Percentiles rank a stretch among this genome's conserved stretches.
These are phyloP conservation scores for Guaruba guarouba DNA, from an alignment of 2,113 vertebrate species.

Conservation along the genomic window DNA sequence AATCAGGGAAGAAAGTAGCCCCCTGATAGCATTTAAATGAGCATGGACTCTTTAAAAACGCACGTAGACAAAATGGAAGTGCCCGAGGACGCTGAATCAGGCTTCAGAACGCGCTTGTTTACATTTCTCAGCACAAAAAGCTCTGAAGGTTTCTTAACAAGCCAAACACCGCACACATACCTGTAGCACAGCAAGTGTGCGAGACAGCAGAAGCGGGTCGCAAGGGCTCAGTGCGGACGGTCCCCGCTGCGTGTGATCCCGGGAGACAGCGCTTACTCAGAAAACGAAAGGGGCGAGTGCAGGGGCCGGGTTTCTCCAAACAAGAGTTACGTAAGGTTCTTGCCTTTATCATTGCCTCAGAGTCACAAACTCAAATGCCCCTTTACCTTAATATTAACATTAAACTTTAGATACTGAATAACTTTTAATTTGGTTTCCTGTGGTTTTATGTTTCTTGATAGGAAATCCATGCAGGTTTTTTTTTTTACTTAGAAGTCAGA, in stretches of 20 bases:
- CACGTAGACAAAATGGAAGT: background rate
- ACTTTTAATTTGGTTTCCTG: background rate
- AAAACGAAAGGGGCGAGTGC: background rate
- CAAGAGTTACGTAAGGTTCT: background rate
- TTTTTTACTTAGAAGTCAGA: background rate
- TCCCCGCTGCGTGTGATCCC: rapidly evolving
- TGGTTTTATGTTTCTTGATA: background rate
- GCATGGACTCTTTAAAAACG: background rate
- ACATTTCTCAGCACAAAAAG: background rate
- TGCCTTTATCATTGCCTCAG: background rate
- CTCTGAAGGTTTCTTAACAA: background rate
- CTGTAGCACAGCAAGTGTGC: background rate
- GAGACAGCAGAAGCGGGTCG: rapidly evolving
- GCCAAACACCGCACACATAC: background rate
- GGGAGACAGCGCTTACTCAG: background rate
- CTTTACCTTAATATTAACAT: background rate
- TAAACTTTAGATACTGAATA: background rate
- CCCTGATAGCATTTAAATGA: background rate
- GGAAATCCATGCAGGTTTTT: background rate
- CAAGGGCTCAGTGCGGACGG: background rate
- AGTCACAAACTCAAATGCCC: background rate
- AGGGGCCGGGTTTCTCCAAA: background rate
- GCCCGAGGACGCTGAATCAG: background rate
- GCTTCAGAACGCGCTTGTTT: background rate
- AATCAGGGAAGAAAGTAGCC: background rate